phyloP scores from a whole-genome alignment of 2,113 vertebrate species.

The Peromyscus leucopus region DNA sequence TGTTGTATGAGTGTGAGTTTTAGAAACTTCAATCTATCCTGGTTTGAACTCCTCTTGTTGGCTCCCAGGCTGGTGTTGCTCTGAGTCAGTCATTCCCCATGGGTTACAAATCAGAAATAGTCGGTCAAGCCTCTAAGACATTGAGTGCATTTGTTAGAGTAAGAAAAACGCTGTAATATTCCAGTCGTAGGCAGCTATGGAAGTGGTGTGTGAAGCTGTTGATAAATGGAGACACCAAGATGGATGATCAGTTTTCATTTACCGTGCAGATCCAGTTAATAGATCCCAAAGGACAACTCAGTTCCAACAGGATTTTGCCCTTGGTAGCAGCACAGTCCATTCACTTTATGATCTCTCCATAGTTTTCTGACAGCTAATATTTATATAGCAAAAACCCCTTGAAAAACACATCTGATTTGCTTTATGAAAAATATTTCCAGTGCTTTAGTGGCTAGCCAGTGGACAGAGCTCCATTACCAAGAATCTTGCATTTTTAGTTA shows the following conservation, averaged over 20 bases:
- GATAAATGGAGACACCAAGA: constrained; percentile 30
- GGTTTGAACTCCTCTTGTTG: constrained; percentile 42
- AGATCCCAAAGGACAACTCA: constrained; percentile 14
- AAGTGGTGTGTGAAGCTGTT: neutral
- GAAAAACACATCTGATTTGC: constrained; percentile 27
- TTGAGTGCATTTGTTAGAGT: neutral
- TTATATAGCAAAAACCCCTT: neutral
- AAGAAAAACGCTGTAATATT: neutral
- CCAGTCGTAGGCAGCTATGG: neutral
- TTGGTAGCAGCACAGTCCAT: neutral
- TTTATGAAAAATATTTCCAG: constrained; percentile 51
- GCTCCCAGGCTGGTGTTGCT: neutral
- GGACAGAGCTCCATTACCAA: neutral
- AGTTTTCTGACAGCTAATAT: constrained; percentile 64
- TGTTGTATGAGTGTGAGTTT: neutral
- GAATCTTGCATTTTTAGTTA: constrained; percentile 22
- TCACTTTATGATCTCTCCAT: constrained; percentile 39
- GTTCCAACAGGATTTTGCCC: constrained; percentile 49
- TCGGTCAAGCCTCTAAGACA: neutral
- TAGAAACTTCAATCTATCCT: neutral
- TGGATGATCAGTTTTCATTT: constrained; percentile 57
- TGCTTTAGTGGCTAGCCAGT: constrained; percentile 7
- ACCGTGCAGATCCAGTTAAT: constrained; percentile 12
- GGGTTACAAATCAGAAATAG: constrained; percentile 12
- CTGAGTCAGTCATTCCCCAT: constrained; percentile 25